Evolutionary conservation across 2,113 vertebrate genomes (phyloP).

Genomic region (Muntiacus reevesi): DNA sequence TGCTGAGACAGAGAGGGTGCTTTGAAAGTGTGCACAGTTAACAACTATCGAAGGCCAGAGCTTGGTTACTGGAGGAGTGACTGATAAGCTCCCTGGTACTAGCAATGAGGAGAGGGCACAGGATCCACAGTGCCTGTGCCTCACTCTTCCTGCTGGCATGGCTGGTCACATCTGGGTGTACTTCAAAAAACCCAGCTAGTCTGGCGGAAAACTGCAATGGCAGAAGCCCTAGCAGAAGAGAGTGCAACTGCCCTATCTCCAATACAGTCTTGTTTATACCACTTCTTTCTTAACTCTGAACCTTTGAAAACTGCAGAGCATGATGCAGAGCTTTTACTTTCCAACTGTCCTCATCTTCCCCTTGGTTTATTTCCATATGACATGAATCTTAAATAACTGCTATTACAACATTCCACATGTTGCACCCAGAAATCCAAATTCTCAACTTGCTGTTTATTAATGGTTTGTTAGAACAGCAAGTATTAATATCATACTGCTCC

Average conservation of each 20-base stretch:
- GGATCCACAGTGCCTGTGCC: constrained; percentile 19
- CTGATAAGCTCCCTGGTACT: constrained; percentile 46
- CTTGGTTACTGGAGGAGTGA: constrained; percentile 37
- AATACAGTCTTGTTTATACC: not conserved
- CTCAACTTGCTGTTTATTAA: not conserved
- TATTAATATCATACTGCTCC: not conserved
- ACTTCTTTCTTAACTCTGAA: not conserved
- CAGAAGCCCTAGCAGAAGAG: not conserved
- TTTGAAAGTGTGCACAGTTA: constrained; percentile 33
- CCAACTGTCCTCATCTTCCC: not conserved
- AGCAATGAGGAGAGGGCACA: constrained; percentile 57
- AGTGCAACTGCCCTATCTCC: not conserved
- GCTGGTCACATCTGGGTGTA: constrained; percentile 74
- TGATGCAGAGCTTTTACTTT: not conserved
- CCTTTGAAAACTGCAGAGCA: not conserved
- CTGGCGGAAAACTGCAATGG: constrained; percentile 68
- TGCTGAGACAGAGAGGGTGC: constrained; percentile 51
- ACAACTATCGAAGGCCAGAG: not conserved
- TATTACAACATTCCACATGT: not conserved
- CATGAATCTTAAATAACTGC: not conserved
- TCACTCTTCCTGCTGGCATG: constrained; percentile 59
- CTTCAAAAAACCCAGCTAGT: constrained; percentile 48
- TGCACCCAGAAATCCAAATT: not conserved
- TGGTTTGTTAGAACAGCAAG: not conserved
- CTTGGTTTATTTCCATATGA: not conserved